Evolutionary conservation across 2,113 vertebrate species (phyloP), one percentile per base, ranked within the genome.

Genomic region (Anas platyrhynchos): DNA sequence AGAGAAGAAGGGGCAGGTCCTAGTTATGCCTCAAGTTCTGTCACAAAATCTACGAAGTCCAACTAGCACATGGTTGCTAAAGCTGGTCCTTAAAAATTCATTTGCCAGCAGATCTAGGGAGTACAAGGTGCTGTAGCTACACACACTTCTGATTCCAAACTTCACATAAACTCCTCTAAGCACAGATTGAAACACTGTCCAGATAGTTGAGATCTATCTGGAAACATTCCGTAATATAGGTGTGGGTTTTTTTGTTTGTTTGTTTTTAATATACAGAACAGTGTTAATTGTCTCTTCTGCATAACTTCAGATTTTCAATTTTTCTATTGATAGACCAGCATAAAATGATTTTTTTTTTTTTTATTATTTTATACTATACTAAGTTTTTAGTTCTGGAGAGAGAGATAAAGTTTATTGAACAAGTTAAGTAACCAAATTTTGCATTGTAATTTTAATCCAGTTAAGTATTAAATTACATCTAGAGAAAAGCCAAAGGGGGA

Each of bases 381-480:
- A 38, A 62, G 23, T 52, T 76, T 89, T 91, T 63, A 63, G 41
- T 71, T 77, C 46, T 52, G 31, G 50, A 69, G 14, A 77, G 25
- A 32, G 83, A 76, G 36, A 63, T 76, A 31, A 89, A 87, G 59
- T 77, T 94, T 94, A 62, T 29, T 58, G 54, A 89, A 85, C 25
- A 78, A 93, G 62, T 67, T 72, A 89, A 82, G n/a, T 59, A 83
- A 59, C 25, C 12, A 32, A 72, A 88, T 71, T 41, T 93, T 94
- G n/a, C 82, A 86, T 79, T 91, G 59, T 86, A 89, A 93, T 95
- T 91, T 93, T 95, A 77, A 88, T 86, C 82, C 77, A 86, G 55
- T 96, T 96, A 93, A 90, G 68, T 91, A 91, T 90, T 94, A 93
- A 96, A 91, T 92, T 91, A 66, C 50, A 65, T 67, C 72, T 74